Evolutionary conservation across 1,140 invertebrate species (phyloP).

Genomic region (Trypoxylus dichotomus): DNA sequence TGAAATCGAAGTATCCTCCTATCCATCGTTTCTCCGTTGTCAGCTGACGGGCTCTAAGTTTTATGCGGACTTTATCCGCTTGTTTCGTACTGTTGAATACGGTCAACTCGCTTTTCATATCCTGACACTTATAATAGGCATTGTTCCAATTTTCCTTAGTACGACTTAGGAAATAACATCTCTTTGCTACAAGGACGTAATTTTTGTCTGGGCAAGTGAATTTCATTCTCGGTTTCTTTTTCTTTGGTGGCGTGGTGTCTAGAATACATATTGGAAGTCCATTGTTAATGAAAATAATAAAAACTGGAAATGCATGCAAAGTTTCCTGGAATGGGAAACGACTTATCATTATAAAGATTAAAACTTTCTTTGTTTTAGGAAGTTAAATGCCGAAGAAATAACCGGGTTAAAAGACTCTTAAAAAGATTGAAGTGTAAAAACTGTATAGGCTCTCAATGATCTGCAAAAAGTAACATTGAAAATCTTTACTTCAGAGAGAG

Average conservation of each 20-base stretch:
- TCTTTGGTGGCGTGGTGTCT: background rate
- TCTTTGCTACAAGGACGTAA: background rate
- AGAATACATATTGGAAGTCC: background rate
- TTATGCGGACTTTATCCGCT: background rate
- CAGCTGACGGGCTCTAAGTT: background rate
- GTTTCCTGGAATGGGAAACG: no score
- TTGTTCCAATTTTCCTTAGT: constrained; percentile 20
- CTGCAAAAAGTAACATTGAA: no score
- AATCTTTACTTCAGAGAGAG: no score
- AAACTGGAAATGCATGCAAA: no score
- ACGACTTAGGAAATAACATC: background rate
- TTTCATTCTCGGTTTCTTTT: background rate
- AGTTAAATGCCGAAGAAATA: no score
- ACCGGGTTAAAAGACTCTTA: no score
- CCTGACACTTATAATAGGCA: constrained; percentile 24
- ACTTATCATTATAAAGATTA: no score
- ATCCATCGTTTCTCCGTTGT: background rate
- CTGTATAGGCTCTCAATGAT: no score
- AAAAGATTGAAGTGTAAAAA: no score
- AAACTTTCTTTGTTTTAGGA: no score
- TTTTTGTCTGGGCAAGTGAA: background rate
- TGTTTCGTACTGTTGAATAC: background rate
- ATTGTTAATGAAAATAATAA: no score
- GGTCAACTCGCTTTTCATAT: constrained; percentile 10
- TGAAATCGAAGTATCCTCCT: constrained; percentile 9